Base-by-base conservation (phyloP, 2,888 invertebrate genomes). In the Plagodis dolabraria region DNA sequence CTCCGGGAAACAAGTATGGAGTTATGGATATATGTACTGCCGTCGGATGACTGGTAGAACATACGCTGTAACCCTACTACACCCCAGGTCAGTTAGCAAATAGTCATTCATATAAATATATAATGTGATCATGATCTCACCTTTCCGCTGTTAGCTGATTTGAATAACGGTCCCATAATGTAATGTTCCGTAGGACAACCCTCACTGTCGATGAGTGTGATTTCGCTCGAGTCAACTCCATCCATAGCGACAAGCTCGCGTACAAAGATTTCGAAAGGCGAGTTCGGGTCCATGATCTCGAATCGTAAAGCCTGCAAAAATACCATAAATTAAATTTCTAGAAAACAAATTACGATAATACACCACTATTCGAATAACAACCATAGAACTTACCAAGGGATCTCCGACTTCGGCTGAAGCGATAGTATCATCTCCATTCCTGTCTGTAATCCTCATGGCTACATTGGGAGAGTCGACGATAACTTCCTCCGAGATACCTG, bases 201-300 rank as follows among this genome's bases (percentile, higher is more conserved):
- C 75, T 96, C 95, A 65, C 97, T 96, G 86, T 98, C 98, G 83
- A 98, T 97, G 60, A 98, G 94, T 58, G 97, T 96, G 75, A 98
- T 98, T 93, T 98, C 98, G 80, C 97, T 97, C 71, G 96, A 97
- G 85, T 98, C 98, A 51, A 97, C 96, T 53, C 98, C 98, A 83
- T 98, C 98, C 97, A 98, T 96, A 55, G 98, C 98, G 59, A 98
- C 97, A 78, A 98, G 93, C 89, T 98, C 98, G 65, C 98, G 95
- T 38, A 98, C 98, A 84, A 98, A 98, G 80, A 98, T 98, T 92
- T 98, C 98, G 92, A 97, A 98, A 36, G 98, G 98, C 77, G 97
- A 98, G 92, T 97, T 96, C 79, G 95, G 96, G 85, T 98, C 98
- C 86, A 98, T 94, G 77, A 98, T 98, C 91, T 98, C 98, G 93